Conservation (phyloP, 2,113 vertebrate species). For the Paradoxurus hermaphroditus region DNA sequence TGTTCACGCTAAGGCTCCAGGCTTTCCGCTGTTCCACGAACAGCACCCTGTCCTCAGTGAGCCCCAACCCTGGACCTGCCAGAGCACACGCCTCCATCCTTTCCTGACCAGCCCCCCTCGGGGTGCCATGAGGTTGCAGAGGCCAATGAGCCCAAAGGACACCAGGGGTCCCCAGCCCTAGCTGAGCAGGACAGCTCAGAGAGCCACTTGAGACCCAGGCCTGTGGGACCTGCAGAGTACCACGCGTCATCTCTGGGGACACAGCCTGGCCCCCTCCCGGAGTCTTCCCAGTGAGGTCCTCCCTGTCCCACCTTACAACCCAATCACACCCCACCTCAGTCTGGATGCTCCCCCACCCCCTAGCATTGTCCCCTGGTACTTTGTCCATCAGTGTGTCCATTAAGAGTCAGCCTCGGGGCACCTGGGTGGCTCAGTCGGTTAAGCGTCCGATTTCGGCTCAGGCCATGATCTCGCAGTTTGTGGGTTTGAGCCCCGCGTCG, state of each 20-base stretch:
- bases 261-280: not conserved
- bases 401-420: too few relatives aligned
- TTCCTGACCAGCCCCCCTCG: not conserved
- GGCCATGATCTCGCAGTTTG: too few relatives aligned
- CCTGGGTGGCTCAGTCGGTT: too few relatives aligned
- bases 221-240: fast-evolving
- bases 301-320: not conserved
- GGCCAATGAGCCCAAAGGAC: not conserved
- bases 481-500: too few relatives aligned
- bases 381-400: fast-evolving
- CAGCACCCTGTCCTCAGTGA: not conserved
- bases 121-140: not conserved
- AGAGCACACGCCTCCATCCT: not conserved
- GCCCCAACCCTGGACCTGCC: not conserved
- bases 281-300: not conserved
- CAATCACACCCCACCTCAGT: not conserved
- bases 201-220: not conserved
- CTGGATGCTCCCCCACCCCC: not conserved
- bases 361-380: fast-evolving
- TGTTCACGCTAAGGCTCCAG: not conserved
- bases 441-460: too few relatives aligned
- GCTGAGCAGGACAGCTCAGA: not conserved
- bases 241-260: not conserved
- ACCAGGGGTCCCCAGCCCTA: not conserved
- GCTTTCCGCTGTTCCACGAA: too few relatives aligned